Evolutionary conservation across 2,797 vertebrate species (phyloP).

Genomic region (Chelonia mydas): DNA sequence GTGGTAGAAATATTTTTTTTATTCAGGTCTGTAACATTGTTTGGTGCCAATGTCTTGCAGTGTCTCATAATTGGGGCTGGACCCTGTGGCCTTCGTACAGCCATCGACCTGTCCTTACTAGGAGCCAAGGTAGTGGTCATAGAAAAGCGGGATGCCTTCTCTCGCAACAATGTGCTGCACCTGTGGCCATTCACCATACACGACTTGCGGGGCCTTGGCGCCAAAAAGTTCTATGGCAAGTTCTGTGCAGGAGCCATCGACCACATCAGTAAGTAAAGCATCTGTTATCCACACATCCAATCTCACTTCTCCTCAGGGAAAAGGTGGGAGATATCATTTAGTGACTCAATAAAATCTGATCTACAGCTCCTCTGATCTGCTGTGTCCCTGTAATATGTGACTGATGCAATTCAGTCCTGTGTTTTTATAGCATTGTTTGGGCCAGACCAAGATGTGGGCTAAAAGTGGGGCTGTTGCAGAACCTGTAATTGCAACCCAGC

Average conservation of each 20-base stretch:
- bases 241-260: conserved; percentile 99
- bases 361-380: fast-evolving
- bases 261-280: conserved; percentile 93
- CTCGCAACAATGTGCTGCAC: conserved; percentile 96
- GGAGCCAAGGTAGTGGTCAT: conserved; percentile 97
- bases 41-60: conserved; percentile 78
- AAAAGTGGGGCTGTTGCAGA: neutral
- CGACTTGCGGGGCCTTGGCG: conserved; percentile 94
- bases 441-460: neutral
- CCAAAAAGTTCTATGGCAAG: conserved; percentile 98
- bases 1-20: neutral
- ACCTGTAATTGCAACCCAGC: fast-evolving
- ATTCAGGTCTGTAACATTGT: neutral
- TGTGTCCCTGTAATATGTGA: neutral
- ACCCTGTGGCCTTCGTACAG: conserved; percentile 96
- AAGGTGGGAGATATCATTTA: neutral
- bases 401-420: fast-evolving
- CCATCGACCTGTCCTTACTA: conserved; percentile 94
- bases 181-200: conserved; percentile 99
- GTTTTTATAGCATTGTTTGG: fast-evolving
- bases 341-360: neutral
- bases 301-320: fast-evolving
- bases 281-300: neutral
- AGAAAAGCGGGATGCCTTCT: conserved; percentile 98
- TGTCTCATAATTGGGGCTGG: conserved; percentile 99